Evolutionary conservation across 2,888 invertebrate genomes (phyloP), one percentile per base, ranked within the genome.

Genomic region (Metacarcinus magister): DNA sequence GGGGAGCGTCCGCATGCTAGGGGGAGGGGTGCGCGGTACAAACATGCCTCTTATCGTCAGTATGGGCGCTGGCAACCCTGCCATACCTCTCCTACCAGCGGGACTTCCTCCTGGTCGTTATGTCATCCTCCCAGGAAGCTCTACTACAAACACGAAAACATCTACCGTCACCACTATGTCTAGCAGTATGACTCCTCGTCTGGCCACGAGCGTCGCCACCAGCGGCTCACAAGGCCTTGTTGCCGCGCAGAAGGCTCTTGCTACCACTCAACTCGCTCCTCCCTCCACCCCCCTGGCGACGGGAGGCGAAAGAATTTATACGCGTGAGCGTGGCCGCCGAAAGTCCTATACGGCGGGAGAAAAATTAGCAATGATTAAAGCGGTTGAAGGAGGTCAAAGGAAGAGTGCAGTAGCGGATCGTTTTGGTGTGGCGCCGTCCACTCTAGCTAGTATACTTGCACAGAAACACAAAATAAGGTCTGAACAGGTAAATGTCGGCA

Each of bases 381-480:
- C 97, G n/a, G 97, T 97, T 16, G 97, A 97, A 93, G 95, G 94
- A n/a, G 97, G 97, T 5, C 96, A 96, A 82, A 96, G 96, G 95
- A 97, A 97, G 91, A 97, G 97, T 75, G 95, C 93, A 0, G 97
- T 97, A 16, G 97, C 96, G 43, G 97, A 97, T 75, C 95, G 95
- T 23, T 97, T 97, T 46, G 97, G 97, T 23, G 97, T 97, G 75
- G 97, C 97, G 0, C 97, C 97, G 46, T 97, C 97, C 67, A 97
- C 97, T 8, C 96, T 97, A 10, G 97, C 97, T 0, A 96, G 97
- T 92, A 97, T 97, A 44, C 75, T 97, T 43, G 92, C 95, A 28
- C 97, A 97, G 95, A 97, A 96, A 89, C 92, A 97, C 92, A 97
- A 97, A 92, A 97, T 97, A 46, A 95, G 96, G 23, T 93, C 95